phyloP scores from a whole-genome alignment of 2,888 invertebrate genomes.

The Pardosa pseudoannulata region DNA sequence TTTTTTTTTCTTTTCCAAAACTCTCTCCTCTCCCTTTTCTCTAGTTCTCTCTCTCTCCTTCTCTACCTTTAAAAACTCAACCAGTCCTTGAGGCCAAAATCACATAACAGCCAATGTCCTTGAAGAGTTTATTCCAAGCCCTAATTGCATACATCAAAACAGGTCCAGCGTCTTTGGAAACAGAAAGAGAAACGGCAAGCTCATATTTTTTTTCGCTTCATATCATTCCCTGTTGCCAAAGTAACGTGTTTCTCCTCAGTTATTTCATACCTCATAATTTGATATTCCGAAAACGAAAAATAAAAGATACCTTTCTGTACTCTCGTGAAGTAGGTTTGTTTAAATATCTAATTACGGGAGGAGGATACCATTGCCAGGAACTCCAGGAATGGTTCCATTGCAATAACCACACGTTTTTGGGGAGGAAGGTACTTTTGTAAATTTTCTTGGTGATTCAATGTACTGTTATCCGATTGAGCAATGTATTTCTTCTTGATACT shows the following conservation, averaged over 20 bases:
- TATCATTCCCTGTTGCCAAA: constrained; percentile 15
- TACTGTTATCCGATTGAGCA: too few relatives aligned
- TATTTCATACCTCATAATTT: constrained; percentile 59
- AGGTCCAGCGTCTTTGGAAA: constrained; percentile 58
- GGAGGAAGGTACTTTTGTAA: too few relatives aligned
- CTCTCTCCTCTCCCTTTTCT: constrained; percentile 20
- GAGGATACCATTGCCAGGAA: background rate
- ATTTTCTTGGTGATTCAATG: too few relatives aligned
- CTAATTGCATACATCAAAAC: constrained; percentile 70
- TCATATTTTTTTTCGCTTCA: background rate
- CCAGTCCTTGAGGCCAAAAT: constrained; percentile 12
- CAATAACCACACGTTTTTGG: too few relatives aligned
- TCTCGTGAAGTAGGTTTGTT: constrained; percentile 18
- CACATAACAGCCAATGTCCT: constrained; percentile 47
- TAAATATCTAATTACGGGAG: constrained; percentile 39
- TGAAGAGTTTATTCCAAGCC: constrained; percentile 50
- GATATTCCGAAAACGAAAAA: constrained; percentile 17
- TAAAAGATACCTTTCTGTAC: constrained; percentile 6
- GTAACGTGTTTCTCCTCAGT: constrained; percentile 35
- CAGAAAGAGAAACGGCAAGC: constrained; percentile 25
- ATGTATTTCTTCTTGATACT: too few relatives aligned
- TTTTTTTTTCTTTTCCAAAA: constrained; percentile 38
- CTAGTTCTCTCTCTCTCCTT: background rate
- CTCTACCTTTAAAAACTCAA: background rate
- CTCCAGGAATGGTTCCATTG: background rate